Percentiles rank a stretch among this genome's conserved stretches.
Conservation (phyloP, 2,797 vertebrate species). For the Rallus crepitans region DNA sequence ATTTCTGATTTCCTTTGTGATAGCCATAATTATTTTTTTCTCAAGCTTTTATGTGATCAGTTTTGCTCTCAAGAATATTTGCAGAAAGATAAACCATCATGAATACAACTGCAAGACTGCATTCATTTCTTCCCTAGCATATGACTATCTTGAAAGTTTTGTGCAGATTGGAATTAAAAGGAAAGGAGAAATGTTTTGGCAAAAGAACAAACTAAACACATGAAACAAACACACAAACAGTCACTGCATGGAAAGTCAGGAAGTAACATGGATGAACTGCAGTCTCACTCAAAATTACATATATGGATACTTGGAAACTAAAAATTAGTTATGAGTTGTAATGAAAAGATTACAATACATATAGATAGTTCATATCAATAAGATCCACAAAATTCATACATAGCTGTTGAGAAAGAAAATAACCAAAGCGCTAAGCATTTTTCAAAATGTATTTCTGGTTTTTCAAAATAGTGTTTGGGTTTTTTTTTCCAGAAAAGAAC, state of each 20-base stretch:
- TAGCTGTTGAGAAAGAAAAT: not conserved
- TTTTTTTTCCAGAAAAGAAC: not conserved
- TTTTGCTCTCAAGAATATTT: not conserved
- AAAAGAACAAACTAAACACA: not conserved
- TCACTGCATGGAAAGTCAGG: not conserved
- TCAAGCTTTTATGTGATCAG: not conserved
- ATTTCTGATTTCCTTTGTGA: not conserved
- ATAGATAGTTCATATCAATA: not conserved
- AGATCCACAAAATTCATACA: not conserved
- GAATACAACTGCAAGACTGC: not conserved
- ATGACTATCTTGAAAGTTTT: not conserved
- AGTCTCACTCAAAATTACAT: not conserved
- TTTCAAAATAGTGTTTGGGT: not conserved
- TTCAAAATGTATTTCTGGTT: not conserved
- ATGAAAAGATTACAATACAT: not conserved
- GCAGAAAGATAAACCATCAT: not conserved
- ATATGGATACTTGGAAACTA: not conserved
- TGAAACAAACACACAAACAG: not conserved
- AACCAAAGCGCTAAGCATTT: accelerated
- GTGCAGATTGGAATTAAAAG: not conserved
- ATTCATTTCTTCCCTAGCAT: not conserved
- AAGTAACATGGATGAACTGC: not conserved
- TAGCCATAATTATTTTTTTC: not conserved
- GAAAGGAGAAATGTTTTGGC: not conserved
- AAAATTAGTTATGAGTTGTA: not conserved